phyloP scores from a whole-genome alignment of 2,113 vertebrate species.

The Pteruthius melanotis region DNA sequence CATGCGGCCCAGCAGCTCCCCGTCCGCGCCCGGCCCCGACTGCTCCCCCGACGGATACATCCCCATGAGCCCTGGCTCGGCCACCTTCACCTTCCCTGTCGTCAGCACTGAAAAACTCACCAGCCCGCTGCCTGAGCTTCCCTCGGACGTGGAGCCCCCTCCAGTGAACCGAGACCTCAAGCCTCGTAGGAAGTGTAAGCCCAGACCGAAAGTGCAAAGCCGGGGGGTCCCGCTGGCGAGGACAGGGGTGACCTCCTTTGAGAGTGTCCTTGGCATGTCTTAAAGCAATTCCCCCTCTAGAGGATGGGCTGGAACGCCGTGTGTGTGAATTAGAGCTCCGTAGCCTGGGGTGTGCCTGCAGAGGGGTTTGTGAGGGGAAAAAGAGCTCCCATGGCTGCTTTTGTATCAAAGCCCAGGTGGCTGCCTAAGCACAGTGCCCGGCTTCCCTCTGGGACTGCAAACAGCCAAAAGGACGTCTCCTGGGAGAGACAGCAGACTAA shows the following conservation, averaged over 20 bases:
- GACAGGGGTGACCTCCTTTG: neutral
- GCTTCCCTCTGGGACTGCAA: neutral
- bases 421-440: neutral
- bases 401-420: neutral
- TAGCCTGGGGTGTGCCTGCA: neutral
- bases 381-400: neutral
- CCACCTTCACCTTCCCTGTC: constrained; percentile 57
- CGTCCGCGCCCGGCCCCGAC: constrained; percentile 47
- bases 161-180: constrained; percentile 95
- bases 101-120: constrained; percentile 69
- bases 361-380: neutral
- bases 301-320: neutral
- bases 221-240: neutral
- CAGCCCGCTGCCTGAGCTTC: constrained; percentile 67
- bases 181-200: constrained; percentile 88
- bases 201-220: neutral
- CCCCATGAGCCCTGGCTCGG: constrained; percentile 84
- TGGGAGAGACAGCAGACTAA: neutral
- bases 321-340: neutral
- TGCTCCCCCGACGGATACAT: constrained; percentile 84
- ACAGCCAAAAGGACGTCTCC: neutral
- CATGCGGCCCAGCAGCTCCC: constrained; percentile 80
- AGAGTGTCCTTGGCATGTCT: neutral
- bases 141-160: constrained; percentile 82
- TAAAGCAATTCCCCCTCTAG: neutral